A percentile compares a stretch with the other conserved stretches of the same genome.
Evolutionary conservation across 2,797 vertebrate species (phyloP).

Genomic region (Pangasius mekongensis): DNA sequence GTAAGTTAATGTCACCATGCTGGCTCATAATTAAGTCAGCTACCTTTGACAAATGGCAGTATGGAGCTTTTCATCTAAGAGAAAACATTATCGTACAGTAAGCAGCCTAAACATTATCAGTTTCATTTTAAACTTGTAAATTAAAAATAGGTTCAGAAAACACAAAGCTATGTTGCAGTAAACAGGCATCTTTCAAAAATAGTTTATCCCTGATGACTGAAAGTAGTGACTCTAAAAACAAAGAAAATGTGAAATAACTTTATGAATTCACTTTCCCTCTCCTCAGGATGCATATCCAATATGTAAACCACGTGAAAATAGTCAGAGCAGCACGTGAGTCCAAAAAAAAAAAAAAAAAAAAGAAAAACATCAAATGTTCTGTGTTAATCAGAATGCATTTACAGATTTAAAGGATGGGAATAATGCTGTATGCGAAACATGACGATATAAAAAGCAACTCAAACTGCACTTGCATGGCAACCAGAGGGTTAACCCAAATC

Average conservation of each 20-base stretch:
- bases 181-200: neutral
- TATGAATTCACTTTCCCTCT: neutral
- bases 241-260: neutral
- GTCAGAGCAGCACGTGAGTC: neutral
- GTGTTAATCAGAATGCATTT: neutral
- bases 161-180: neutral
- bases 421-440: neutral
- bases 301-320: neutral
- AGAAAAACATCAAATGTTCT: too few relatives aligned
- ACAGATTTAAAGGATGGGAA: neutral
- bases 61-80: neutral
- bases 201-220: too few relatives aligned
- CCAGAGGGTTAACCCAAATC: neutral
- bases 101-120: neutral
- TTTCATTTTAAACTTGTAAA: too few relatives aligned
- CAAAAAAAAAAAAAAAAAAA: too few relatives aligned
- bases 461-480: neutral
- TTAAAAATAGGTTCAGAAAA: neutral
- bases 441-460: neutral
- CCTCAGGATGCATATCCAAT: neutral
- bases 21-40: neutral
- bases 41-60: neutral
- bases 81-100: neutral
- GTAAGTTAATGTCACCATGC: neutral
- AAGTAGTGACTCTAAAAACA: neutral